Base-by-base conservation (phyloP, 2,797 vertebrate species). In the Neosilurus mollespiculum region DNA sequence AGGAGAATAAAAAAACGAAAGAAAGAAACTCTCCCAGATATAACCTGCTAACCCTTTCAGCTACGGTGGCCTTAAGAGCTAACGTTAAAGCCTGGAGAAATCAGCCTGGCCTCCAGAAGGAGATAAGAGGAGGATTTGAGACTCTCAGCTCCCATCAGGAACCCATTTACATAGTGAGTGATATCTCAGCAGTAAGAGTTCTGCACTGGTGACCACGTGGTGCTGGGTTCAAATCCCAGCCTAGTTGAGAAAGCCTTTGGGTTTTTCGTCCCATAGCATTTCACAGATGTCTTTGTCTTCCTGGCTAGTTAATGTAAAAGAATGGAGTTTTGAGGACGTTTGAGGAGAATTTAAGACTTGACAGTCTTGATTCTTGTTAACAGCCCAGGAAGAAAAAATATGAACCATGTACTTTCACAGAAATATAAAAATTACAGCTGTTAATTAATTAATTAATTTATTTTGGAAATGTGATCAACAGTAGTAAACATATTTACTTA, bases 61-160 rank as follows among this genome's bases (percentile, higher is more conserved):
- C 62, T 83, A 85, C 24, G 24, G 84, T 82, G 75, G 84, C 81
- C 87, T 83, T 81, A 82, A 80, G 81, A 83, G 79, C 86, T 83
- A 83, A 85, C 49, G 78, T 81, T 85, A 88, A 88, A 81, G 78
- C 73, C 87, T 82, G 69, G 81, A 84, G 62, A 80, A 84, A 86
- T 83, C 83, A 70, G 83, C n/a, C 53, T 12, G 24, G 61, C 49
- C 72, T 85, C 77, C 73, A 83, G 78, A 75, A 83, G 59, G 53
- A 82, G 84, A 80, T 84, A 78, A 77, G 69, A 84, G 66, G 61
- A 69, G 76, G 24, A 70, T 80, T 84, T 84, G 72, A 54, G 83
- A 70, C 77, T 82, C 66, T 49, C n/a, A 65, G 58, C 15, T 71
- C 80, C 84, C 71, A 58, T 67, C 61, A 81, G 84, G 72, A 18